Evolutionary conservation across 2,797 vertebrate genomes (phyloP), one percentile per base, ranked within the genome.

Genomic region (Manis javanica): DNA sequence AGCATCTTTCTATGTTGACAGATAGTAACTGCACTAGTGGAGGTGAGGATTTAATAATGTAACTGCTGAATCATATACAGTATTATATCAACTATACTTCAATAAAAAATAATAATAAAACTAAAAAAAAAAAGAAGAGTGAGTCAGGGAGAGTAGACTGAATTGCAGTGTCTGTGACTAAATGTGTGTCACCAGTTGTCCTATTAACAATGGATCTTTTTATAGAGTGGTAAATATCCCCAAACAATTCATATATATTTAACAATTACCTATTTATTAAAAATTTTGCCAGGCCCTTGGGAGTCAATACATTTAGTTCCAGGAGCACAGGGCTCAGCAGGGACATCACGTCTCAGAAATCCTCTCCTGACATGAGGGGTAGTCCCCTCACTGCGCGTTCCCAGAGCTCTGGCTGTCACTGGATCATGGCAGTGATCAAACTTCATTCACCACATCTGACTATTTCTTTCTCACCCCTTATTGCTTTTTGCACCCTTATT

Each of bases 291-390:
- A 51, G 77, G 46, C 24, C 23, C 26, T 42, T 6, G 15, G 49
- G 29, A 9, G 34, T 39, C 53, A 5, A 3, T 10, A 2, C 12
- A 21, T 18, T 34, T 39, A 57, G 31, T 78, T 24, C 3, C 34
- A 11, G 37, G 15, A 49, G 26, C 14, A 13, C 12, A 0, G 39
- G 7, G 9, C 42, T 74, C 42, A 21, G 49, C 7, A 0, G 1
- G n/a, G 16, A 5, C 15, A 15, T 4, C 6, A 0, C 0, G 2
- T 13, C 75, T 55, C 57, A 7, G 42, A n/a, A 57, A 34, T 19
- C 37, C 34, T 23, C 31, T 26, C 3, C 57, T 34, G 69, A n/a
- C 10, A 4, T 11, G 13, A 1, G 0, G 1, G 26, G 18, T 8
- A 24, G 31, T 5, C n/a, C 1, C 7, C 14, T 7, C 46, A 9